These are phyloP conservation scores for Brachyhypopomus gauderio DNA, from an alignment of 2,113 vertebrate genomes.

Conservation along the genomic window DNA sequence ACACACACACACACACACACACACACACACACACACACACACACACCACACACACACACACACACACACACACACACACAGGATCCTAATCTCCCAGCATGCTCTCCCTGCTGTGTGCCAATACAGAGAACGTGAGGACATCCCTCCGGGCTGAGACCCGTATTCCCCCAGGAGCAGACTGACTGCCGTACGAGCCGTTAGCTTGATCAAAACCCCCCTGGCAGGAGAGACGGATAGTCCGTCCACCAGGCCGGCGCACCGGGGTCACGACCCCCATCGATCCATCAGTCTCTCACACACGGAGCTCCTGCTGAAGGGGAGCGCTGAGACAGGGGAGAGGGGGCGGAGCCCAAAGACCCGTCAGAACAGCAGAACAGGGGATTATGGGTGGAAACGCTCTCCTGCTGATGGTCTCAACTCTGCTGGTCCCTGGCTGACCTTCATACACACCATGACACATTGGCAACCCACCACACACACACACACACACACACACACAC, in stretches of 20 bases:
- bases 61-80: neutral
- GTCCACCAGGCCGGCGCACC: constrained; percentile 27
- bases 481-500: too few relatives aligned
- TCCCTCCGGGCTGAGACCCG: constrained; percentile 27
- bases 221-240: constrained; percentile 40
- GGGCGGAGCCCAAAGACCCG: neutral
- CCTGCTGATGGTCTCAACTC: constrained; percentile 15
- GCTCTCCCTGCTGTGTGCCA: constrained; percentile 26
- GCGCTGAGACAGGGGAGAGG: neutral
- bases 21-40: neutral
- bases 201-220: constrained; percentile 47
- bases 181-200: constrained; percentile 37
- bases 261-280: constrained; percentile 40
- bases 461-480: too few relatives aligned
- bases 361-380: neutral
- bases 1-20: neutral
- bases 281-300: neutral
- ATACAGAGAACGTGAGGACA: constrained; percentile 13
- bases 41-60: constrained; percentile 14
- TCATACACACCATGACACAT: neutral
- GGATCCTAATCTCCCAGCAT: neutral
- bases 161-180: constrained; percentile 36
- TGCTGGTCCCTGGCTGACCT: neutral
- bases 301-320: neutral
- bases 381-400: neutral